Evolutionary conservation across 2,113 vertebrate genomes (phyloP).

Genomic region (Megalops atlanticus): DNA sequence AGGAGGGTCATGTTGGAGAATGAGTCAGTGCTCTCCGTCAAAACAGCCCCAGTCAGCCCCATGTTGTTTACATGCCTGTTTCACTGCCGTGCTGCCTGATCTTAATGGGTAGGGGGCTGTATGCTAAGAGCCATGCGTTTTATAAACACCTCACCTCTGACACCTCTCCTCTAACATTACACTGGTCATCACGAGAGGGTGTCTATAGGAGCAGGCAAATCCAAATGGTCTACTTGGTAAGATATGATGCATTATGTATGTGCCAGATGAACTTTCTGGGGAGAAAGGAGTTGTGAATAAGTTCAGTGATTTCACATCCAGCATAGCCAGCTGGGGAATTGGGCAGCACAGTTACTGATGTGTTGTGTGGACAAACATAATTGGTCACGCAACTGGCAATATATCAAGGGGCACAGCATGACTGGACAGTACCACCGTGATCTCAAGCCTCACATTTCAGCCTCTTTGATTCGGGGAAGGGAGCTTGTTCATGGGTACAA

Average conservation of each 20-base stretch:
- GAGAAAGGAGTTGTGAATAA: background rate
- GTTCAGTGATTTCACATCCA: background rate
- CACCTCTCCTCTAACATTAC: background rate
- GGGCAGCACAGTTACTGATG: background rate
- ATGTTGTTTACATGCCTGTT: constrained; percentile 56
- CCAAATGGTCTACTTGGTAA: background rate
- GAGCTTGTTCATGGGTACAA: constrained; percentile 54
- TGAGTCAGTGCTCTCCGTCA: constrained; percentile 67
- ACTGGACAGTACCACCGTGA: background rate
- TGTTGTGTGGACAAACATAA: background rate
- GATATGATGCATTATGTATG: background rate
- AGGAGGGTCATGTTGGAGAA: constrained; percentile 47
- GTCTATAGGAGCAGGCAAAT: background rate
- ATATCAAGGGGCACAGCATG: background rate
- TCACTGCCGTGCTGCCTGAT: constrained; percentile 39
- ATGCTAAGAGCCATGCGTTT: background rate
- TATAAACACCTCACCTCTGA: background rate
- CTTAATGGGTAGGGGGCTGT: background rate
- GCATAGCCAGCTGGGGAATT: background rate
- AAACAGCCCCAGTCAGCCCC: constrained; percentile 61
- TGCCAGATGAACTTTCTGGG: background rate
- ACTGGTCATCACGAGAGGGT: background rate
- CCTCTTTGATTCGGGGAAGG: constrained; percentile 45
- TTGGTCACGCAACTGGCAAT: background rate
- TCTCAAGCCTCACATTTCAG: constrained; percentile 39